Evolutionary conservation across 2,888 invertebrate genomes (phyloP).

Genomic region (Drosophila neonasuta): DNA sequence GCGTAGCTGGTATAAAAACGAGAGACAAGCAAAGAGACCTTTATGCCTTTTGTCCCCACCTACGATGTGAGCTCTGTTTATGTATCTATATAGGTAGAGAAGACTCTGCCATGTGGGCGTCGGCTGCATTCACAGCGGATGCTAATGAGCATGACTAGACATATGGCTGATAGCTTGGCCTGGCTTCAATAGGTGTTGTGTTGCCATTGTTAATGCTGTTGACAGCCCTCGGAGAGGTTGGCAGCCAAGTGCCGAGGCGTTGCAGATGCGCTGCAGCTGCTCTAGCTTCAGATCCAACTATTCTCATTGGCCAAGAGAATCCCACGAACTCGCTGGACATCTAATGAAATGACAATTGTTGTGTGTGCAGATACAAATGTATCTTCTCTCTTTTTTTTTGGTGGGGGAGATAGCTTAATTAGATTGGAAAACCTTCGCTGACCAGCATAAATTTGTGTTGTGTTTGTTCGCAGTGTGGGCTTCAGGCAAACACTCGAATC

Average conservation of each 20-base stretch:
- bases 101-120: slow-evolving; percentile 56
- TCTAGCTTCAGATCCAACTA: slow-evolving; percentile 7
- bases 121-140: slow-evolving; percentile 69
- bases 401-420: background rate
- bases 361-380: slow-evolving; percentile 5
- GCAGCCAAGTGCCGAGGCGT: slow-evolving; percentile 44
- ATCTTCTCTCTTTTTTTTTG: background rate
- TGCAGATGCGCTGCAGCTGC: slow-evolving; percentile 52
- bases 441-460: background rate
- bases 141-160: slow-evolving; percentile 76
- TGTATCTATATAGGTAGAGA: background rate
- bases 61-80: slow-evolving; percentile 27
- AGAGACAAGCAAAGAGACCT: slow-evolving; percentile 65
- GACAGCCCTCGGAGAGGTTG: slow-evolving; percentile 48
- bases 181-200: slow-evolving; percentile 29
- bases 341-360: slow-evolving; percentile 10
- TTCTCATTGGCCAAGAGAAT: background rate
- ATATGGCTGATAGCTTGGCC: slow-evolving; percentile 53
- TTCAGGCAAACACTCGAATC: slow-evolving; percentile 48
- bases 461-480: slow-evolving; percentile 3
- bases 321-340: slow-evolving; percentile 1
- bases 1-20: too few relatives aligned
- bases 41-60: slow-evolving; percentile 47
- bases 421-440: background rate
- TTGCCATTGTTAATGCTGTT: slow-evolving; percentile 48